phyloP scores from a whole-genome alignment of 2,888 invertebrate species.

The Sarcophaga caerulescens region DNA sequence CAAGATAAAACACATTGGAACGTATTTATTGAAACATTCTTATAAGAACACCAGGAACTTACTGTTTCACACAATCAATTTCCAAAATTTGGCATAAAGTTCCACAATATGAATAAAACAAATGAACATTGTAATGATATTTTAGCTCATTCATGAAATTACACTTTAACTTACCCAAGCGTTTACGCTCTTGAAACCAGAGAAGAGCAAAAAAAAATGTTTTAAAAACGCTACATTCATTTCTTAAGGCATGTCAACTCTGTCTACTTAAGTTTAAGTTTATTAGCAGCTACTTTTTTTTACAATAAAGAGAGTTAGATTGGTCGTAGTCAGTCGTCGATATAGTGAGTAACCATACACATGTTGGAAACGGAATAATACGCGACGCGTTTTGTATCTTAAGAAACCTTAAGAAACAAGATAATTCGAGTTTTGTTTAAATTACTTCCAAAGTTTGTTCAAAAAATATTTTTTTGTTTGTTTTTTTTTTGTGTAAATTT shows the following conservation, averaged over 20 bases:
- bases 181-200: conserved; percentile 3
- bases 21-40: too few relatives aligned
- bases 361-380: conserved; percentile 39
- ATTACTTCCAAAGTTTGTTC: conserved; percentile 45
- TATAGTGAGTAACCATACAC: conserved; percentile 70
- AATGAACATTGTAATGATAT: neutral
- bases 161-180: conserved; percentile 8
- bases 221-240: conserved; percentile 37
- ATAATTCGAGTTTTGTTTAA: conserved; percentile 61
- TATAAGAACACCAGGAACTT: too few relatives aligned
- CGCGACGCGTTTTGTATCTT: conserved; percentile 10
- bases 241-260: conserved; percentile 47
- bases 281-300: conserved; percentile 51
- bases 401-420: conserved; percentile 23
- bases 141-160: neutral
- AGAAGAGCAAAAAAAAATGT: too few relatives aligned
- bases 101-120: too few relatives aligned
- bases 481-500: conserved; percentile 36
- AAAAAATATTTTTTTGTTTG: conserved; percentile 18
- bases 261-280: conserved; percentile 49
- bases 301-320: conserved; percentile 61
- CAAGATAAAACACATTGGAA: too few relatives aligned
- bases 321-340: conserved; percentile 69
- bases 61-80: too few relatives aligned
- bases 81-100: too few relatives aligned